Conservation (phyloP, 2,797 vertebrate species). For the Acanthis flammea region DNA sequence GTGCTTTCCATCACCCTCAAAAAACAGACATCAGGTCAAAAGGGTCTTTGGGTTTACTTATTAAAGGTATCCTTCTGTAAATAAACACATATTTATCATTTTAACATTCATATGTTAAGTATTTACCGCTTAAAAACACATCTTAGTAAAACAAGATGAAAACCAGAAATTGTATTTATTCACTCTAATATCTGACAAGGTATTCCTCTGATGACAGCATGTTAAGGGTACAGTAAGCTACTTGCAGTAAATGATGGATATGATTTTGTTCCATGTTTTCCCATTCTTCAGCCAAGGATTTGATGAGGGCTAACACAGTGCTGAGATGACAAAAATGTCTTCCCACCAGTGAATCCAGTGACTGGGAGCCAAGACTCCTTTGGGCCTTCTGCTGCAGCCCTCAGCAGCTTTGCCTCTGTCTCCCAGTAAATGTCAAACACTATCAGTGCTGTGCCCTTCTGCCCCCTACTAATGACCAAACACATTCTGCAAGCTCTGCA, state of each 20-base stretch:
- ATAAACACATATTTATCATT: neutral
- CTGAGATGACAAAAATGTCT: neutral
- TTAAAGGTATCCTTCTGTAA: neutral
- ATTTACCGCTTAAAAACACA: neutral
- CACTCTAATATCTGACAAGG: neutral
- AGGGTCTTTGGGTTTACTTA: neutral
- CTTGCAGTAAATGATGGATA: neutral
- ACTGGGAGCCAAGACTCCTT: rapidly evolving
- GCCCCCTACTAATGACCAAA: neutral
- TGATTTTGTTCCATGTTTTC: neutral
- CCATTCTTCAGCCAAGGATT: neutral
- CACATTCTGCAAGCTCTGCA: neutral
- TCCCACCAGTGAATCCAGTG: neutral
- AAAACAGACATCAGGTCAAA: neutral
- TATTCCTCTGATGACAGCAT: neutral
- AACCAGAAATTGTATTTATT: neutral
- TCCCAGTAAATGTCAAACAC: neutral
- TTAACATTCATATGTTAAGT: neutral
- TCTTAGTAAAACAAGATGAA: neutral
- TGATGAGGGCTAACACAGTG: neutral
- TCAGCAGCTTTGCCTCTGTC: neutral
- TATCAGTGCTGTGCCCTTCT: neutral
- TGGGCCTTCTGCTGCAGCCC: neutral
- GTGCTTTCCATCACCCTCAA: neutral
- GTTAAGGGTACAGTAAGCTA: neutral